Evolutionary conservation across 1,140 invertebrate genomes (phyloP).

Genomic region (Reticulitermes speratus): DNA sequence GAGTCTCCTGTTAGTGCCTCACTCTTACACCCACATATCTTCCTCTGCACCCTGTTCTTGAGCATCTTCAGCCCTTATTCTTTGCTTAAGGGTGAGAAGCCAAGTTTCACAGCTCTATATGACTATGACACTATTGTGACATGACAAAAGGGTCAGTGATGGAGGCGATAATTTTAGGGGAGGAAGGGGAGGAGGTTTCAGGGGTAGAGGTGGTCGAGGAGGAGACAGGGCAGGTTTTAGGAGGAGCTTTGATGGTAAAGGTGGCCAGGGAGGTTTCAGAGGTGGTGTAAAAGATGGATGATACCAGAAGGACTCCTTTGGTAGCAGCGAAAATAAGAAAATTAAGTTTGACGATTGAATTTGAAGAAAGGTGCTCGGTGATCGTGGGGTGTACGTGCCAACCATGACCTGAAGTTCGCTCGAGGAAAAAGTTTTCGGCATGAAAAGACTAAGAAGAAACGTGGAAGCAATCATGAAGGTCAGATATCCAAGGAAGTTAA

Average conservation of each 20-base stretch:
- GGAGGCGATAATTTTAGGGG: slow-evolving; percentile 45
- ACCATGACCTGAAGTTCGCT: slow-evolving; percentile 82
- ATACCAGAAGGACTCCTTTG: slow-evolving; percentile 59
- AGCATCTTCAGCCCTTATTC: no score
- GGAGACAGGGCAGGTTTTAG: slow-evolving; percentile 41
- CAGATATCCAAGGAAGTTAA: slow-evolving; percentile 86
- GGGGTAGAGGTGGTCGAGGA: slow-evolving; percentile 46
- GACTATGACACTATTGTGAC: no score
- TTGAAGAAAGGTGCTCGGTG: slow-evolving; percentile 77
- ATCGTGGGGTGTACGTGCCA: slow-evolving; percentile 93
- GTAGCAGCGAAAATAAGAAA: slow-evolving; percentile 73
- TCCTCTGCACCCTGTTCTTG: no score
- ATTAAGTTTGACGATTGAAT: slow-evolving; percentile 74
- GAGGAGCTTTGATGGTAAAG: slow-evolving; percentile 39
- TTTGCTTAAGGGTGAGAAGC: no score
- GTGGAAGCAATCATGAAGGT: slow-evolving; percentile 92
- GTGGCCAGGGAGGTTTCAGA: slow-evolving; percentile 47
- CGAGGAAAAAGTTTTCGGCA: slow-evolving; percentile 96
- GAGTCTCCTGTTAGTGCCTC: no score
- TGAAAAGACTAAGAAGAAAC: slow-evolving; percentile 99
- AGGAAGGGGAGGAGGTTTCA: slow-evolving; percentile 43
- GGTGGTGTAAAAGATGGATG: slow-evolving; percentile 46
- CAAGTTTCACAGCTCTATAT: no score
- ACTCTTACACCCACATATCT: no score
- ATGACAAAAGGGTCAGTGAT: no score